phyloP scores from a whole-genome alignment of 2,888 invertebrate genomes.

The Morpho helenor region DNA sequence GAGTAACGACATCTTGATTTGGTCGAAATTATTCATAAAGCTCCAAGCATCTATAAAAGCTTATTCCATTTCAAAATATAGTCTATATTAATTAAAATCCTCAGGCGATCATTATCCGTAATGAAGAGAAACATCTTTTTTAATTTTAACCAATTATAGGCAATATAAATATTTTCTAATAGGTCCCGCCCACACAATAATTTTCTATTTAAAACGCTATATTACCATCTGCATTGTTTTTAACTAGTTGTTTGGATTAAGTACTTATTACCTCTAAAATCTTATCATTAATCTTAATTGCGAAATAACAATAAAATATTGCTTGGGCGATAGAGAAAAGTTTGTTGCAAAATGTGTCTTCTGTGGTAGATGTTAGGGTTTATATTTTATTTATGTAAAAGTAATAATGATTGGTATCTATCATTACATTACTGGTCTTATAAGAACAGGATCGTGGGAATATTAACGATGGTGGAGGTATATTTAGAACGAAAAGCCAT shows the following conservation, averaged over 20 bases:
- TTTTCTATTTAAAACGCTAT: slow-evolving; percentile 55
- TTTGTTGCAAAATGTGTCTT: slow-evolving; percentile 46
- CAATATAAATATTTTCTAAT: slow-evolving; percentile 26
- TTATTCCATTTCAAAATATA: slow-evolving; percentile 6
- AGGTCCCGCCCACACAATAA: slow-evolving; percentile 52
- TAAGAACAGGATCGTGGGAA: slow-evolving; percentile 78
- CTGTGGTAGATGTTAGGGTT: slow-evolving; percentile 44
- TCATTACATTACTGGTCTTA: slow-evolving; percentile 64
- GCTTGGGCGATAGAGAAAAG: slow-evolving; percentile 44
- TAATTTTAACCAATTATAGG: slow-evolving; percentile 25
- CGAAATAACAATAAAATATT: slow-evolving; percentile 77
- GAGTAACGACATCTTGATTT: no score
- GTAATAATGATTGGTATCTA: slow-evolving; percentile 64
- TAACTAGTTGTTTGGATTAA: slow-evolving; percentile 76
- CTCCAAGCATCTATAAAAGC: slow-evolving; percentile 2
- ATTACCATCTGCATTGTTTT: slow-evolving; percentile 59
- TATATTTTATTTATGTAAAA: slow-evolving; percentile 38
- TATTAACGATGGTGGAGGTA: slow-evolving; percentile 58
- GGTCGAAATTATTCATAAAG: no score
- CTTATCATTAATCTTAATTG: slow-evolving; percentile 79
- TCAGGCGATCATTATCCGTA: slow-evolving; percentile 13
- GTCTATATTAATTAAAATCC: slow-evolving; percentile 14
- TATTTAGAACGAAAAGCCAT: slow-evolving; percentile 50
- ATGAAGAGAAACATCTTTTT: slow-evolving; percentile 14
- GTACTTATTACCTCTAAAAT: slow-evolving; percentile 72